Conservation (phyloP, 2,113 vertebrate species). For the Microcebus lehilahytsara region DNA sequence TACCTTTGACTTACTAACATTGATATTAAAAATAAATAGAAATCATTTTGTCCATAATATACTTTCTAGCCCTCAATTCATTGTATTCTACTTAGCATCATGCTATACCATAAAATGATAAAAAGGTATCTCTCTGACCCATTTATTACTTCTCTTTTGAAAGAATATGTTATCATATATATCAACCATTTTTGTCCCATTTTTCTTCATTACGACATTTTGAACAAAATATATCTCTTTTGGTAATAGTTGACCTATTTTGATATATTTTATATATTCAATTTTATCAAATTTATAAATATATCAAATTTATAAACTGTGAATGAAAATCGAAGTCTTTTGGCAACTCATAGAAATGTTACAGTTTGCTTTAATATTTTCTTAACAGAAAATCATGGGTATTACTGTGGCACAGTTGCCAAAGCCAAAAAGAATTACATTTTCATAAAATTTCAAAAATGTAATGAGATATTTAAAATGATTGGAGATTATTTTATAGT, state of each 20-base stretch:
- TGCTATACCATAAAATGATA: background rate
- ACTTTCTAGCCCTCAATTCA: background rate
- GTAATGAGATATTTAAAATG: background rate
- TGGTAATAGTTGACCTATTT: background rate
- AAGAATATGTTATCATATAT: fast-evolving
- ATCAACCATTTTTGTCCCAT: background rate
- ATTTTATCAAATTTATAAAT: background rate
- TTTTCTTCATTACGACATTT: background rate
- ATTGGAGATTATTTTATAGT: background rate
- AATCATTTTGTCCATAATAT: background rate
- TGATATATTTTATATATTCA: background rate
- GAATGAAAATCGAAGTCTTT: background rate
- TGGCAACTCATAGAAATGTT: background rate
- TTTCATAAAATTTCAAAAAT: background rate
- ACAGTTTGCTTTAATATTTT: background rate
- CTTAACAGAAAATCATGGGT: background rate
- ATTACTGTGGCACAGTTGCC: background rate
- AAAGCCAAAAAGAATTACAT: background rate
- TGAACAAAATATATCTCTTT: background rate
- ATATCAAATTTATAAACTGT: background rate
- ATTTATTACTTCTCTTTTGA: background rate
- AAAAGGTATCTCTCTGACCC: background rate
- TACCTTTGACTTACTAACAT: background rate
- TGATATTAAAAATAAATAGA: background rate
- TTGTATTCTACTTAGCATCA: background rate